Evolutionary conservation across 1,140 invertebrate species (phyloP).

Genomic region (Aphaenogaster rudis): DNA sequence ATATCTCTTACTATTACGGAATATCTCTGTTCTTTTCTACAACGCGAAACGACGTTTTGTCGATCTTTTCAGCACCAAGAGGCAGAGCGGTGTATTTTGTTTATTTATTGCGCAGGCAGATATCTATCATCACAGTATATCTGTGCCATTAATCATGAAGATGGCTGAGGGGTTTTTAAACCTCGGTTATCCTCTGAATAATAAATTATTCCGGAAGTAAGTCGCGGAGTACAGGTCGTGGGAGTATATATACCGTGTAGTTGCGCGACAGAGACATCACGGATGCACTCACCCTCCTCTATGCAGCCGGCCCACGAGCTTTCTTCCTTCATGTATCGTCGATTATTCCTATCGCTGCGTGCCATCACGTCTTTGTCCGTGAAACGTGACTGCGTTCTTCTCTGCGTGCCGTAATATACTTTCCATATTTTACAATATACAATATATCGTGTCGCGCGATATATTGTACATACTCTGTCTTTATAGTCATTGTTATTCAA

Average conservation of each 20-base stretch:
- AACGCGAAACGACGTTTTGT: not conserved
- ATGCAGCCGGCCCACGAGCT: conserved; percentile 29
- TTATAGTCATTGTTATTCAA: not conserved
- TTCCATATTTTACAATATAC: conserved; percentile 14
- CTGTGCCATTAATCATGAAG: conserved; percentile 1
- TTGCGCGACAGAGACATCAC: conserved; percentile 35
- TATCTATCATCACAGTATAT: conserved; percentile 11
- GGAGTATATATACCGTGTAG: conserved; percentile 25
- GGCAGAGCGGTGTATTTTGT: not conserved
- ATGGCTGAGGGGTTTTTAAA: conserved; percentile 10
- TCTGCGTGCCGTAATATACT: conserved; percentile 6
- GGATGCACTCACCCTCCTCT: conserved; percentile 1
- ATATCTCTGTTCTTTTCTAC: not conserved
- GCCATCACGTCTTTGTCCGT: conserved; percentile 41
- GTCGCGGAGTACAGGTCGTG: conserved; percentile 12
- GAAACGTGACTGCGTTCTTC: conserved; percentile 16
- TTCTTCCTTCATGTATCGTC: conserved; percentile 57
- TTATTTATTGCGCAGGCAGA: conserved; percentile 9
- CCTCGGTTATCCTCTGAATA: conserved; percentile 15
- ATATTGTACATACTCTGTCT: not conserved
- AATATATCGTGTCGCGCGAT: not conserved
- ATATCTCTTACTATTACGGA: not conserved
- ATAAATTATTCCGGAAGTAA: conserved; percentile 48
- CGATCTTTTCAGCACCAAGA: not conserved
- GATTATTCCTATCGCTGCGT: conserved; percentile 52